Evolutionary conservation across 2,113 vertebrate species (phyloP).

Genomic region (Crotalus tigris): DNA sequence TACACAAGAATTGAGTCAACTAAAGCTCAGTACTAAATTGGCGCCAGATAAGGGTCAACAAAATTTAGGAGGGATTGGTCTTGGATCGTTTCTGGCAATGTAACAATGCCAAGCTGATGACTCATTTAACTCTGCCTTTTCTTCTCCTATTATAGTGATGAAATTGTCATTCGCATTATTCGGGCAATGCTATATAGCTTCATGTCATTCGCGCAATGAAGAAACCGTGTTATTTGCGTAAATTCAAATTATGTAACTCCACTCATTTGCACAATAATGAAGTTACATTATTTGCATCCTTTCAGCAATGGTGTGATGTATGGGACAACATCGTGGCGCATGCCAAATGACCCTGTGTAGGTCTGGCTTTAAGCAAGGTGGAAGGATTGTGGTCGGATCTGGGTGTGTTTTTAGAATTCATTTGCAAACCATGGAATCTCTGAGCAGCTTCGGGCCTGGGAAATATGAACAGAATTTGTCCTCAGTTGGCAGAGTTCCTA

Average conservation of each 20-base stretch:
- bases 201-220: background rate
- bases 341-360: background rate
- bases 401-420: background rate
- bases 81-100: no score
- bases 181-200: background rate
- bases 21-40: no score
- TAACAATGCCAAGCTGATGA: background rate
- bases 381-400: background rate
- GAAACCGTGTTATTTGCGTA: background rate
- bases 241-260: background rate
- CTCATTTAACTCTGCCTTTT: background rate
- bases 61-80: no score
- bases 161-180: background rate
- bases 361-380: background rate
- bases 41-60: no score
- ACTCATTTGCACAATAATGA: background rate
- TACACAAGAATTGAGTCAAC: no score
- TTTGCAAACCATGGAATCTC: background rate
- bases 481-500: background rate
- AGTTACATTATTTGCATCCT: background rate
- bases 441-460: background rate
- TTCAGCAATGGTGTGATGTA: background rate
- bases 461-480: background rate
- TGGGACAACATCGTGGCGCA: background rate
- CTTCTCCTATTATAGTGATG: background rate